Conservation (phyloP, 53 echinoderm and acorn worm species). For the Holothuria scabra region DNA sequence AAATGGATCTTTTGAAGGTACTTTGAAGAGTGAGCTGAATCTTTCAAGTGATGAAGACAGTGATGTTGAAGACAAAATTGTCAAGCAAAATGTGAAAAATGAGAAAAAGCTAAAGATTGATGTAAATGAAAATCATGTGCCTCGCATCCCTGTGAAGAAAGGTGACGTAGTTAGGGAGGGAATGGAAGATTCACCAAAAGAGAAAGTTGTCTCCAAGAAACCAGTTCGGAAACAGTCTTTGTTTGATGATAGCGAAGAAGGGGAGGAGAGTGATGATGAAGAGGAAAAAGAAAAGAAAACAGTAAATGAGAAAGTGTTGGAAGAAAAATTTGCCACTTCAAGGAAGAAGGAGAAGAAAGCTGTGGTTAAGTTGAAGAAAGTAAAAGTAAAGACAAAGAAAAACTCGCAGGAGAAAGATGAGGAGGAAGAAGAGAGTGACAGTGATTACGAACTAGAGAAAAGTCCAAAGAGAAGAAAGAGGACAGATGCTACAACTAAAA, state of each 20-base stretch:
- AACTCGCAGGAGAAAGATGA: not conserved
- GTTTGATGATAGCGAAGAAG: constrained; percentile 19
- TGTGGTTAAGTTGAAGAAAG: constrained; percentile 51
- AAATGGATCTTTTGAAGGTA: constrained; percentile 1
- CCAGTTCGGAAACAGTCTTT: not conserved
- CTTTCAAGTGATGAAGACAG: constrained; percentile 35
- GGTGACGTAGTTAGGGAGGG: not conserved
- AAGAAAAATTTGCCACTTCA: no score
- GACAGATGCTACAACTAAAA: not conserved
- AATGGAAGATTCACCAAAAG: not conserved
- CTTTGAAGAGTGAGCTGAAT: constrained; percentile 17
- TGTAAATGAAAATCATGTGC: not conserved
- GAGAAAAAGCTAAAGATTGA: not conserved
- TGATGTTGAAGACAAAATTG: not conserved
- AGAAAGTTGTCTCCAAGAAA: not conserved
- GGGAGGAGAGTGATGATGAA: not conserved
- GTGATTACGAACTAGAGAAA: not conserved
- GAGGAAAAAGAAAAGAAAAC: not conserved
- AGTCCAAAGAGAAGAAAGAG: constrained; percentile 24
- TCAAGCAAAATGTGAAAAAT: not conserved
- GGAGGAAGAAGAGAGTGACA: not conserved
- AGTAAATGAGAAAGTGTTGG: not conserved
- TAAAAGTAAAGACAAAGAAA: not conserved
- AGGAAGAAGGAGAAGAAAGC: constrained; percentile 28
- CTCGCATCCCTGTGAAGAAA: not conserved